Base-by-base conservation (phyloP, 2,113 vertebrate species). In the Ondatra zibethicus region DNA sequence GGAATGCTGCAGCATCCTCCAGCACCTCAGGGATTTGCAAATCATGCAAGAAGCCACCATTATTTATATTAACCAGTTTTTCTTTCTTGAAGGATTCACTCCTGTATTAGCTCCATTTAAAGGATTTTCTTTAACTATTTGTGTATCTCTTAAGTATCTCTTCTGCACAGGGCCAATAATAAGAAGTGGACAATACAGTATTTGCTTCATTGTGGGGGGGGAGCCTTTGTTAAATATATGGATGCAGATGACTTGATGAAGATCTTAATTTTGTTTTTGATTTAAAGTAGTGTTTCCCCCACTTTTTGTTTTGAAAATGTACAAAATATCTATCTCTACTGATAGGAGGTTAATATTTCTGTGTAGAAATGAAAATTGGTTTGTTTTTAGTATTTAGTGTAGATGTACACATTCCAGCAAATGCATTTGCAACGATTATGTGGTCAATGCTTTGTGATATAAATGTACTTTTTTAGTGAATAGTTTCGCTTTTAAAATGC, bases 161-260 rank as follows among this genome's bases (percentile, higher is more conserved):
- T 99, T 99, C 99, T 99, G 99, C 99, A 99, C 99, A 99, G 99
- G 99, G 99, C 99, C 99, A 99, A 99, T 99, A 99, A 99, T 99
- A 99, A 99, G 99, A 99, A 99, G 99, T 99, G 99, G 99, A 99
- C 99, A 99, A 98, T 99, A 99, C 99, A 99, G 99, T 99, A 99
- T 99, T 99, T 99, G 99, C 99, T 99, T 99, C 99, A 99, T 99
- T 99, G 99, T 99, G 99, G 98, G 98, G 99, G 99, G 99, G 99
- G 99, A 99, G 99, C 99, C 99, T 99, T 99, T 99, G 99, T 99
- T 99, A 99, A 99, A 99, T 99, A 99, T 99, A 99, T 99, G 99
- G 99, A 99, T 99, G 99, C 99, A 99, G 99, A 99, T 99, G 99
- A 99, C 99, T 99, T 99, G 99, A 99, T 99, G 99, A 99, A 99